Evolutionary conservation across 2,113 vertebrate genomes (phyloP).

Genomic region (Falcunculus frontatus): DNA sequence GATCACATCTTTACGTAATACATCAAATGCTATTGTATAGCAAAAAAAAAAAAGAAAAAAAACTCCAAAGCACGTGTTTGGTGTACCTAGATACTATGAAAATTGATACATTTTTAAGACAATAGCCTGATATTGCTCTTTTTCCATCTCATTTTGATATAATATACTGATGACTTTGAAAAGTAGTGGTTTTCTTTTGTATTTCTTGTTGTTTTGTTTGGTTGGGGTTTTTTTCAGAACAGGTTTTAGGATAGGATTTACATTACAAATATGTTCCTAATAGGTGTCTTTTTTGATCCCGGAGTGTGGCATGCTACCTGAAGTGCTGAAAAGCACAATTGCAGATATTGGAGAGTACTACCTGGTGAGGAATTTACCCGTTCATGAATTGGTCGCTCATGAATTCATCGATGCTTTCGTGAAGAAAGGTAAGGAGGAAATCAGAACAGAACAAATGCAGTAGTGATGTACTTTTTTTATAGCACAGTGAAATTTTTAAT

Average conservation of each 20-base stretch:
- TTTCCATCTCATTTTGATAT: not conserved
- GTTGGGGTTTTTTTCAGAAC: not conserved
- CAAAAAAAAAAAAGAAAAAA: not conserved
- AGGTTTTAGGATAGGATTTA: not conserved
- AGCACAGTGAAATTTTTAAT: not conserved
- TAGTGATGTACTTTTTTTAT: not conserved
- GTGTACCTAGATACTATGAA: not conserved
- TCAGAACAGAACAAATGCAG: not conserved
- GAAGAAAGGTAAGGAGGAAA: conserved; percentile 77
- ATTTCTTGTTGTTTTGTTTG: not conserved
- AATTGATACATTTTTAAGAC: not conserved
- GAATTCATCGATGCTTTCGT: conserved; percentile 79
- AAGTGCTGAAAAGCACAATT: conserved; percentile 70
- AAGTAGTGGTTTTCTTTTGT: not conserved
- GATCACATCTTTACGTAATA: not conserved
- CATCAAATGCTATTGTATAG: not conserved
- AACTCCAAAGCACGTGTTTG: not conserved
- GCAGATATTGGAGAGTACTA: conserved; percentile 78
- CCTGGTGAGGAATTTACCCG: conserved; percentile 75
- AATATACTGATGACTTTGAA: not conserved
- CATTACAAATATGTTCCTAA: not conserved
- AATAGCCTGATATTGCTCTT: not conserved
- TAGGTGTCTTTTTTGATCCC: conserved; percentile 90
- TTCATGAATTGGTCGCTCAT: conserved; percentile 74
- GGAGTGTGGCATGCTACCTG: conserved; percentile 78